Base-by-base conservation (phyloP, 2,888 invertebrate species). In the Saturnia pavonia region DNA sequence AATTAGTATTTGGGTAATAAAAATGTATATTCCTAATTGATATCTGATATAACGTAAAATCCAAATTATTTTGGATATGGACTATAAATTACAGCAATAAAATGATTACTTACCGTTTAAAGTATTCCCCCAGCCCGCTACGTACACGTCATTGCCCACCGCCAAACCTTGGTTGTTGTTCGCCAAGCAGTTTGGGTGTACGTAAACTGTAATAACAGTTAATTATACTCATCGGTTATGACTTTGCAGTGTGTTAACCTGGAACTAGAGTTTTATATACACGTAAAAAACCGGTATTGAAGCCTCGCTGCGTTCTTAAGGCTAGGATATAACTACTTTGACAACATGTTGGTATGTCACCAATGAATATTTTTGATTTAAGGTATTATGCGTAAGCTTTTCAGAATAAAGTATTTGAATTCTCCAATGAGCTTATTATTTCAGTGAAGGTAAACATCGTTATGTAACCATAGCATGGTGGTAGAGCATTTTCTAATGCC, bases 51-150 rank as follows among this genome's bases (percentile, higher is more conserved):
- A 42, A 72, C 71, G 77, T 74, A 79, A 79, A 78, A 75, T 71
- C 78, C 76, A 34, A 73, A 69, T n/a, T 4, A 25, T 60, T 70
- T 34, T 34, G 34, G 6, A 4, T 34, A 6, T 4, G 34, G 34
- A 34, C 34, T 34, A 34, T 34, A 34, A 34, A 34, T 2, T 2
- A 34, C n/a, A 45, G 25, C 42, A 67, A 75, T 71, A 80, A 82
- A 85, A 85, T 85, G 82, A 75, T 85, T 88, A 85, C 75, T 54
- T 54, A 94, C 94, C 92, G 69, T 77, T 83, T 78, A 95, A 93
- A 74, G 95, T 95, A 88, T 95, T 92, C 67, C 96, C 95, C 95
- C 95, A 95, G 22, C 95, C 95, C 14, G 95, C 95, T 8, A 95
- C 95, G 67, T 87, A 94, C 48, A 95, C 94, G 78, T 94, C 90